A percentile compares a stretch with the other conserved stretches of the same genome.
Conservation (phyloP, 2,888 invertebrate genomes). For the Dasysyrphus albostriatus region DNA sequence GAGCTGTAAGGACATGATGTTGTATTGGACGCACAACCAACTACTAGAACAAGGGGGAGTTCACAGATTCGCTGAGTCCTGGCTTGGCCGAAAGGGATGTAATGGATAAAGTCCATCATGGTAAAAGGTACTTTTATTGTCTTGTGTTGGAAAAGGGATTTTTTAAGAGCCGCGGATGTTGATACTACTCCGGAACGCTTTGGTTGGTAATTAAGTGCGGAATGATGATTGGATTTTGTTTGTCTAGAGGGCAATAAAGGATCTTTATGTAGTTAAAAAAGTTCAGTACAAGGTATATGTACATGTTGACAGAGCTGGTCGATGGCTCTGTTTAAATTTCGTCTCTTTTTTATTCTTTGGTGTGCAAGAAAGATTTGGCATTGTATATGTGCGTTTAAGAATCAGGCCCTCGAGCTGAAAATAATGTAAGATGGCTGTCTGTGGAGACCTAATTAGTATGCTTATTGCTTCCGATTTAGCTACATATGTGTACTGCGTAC, state of each 20-base stretch:
- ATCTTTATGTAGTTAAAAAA: neutral
- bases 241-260: constrained; percentile 21
- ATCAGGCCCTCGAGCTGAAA: neutral
- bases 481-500: too few species aligned
- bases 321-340: neutral
- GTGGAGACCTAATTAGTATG: neutral
- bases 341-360: neutral
- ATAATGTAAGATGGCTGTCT: neutral
- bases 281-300: neutral
- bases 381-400: too few species aligned
- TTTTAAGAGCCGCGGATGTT: constrained; percentile 46
- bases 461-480: too few species aligned
- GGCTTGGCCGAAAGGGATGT: constrained; percentile 39
- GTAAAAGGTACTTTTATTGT: constrained; percentile 48
- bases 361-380: neutral
- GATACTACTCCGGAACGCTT: constrained; percentile 51
- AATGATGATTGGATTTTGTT: constrained; percentile 74
- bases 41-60: constrained; percentile 20
- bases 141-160: constrained; percentile 43
- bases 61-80: constrained; percentile 10
- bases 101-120: constrained; percentile 59
- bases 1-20: constrained; percentile 63
- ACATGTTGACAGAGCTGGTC: neutral
- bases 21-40: constrained; percentile 29
- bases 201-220: constrained; percentile 72